Evolutionary conservation across 2,888 invertebrate genomes (phyloP).

Genomic region (Laothoe populi): DNA sequence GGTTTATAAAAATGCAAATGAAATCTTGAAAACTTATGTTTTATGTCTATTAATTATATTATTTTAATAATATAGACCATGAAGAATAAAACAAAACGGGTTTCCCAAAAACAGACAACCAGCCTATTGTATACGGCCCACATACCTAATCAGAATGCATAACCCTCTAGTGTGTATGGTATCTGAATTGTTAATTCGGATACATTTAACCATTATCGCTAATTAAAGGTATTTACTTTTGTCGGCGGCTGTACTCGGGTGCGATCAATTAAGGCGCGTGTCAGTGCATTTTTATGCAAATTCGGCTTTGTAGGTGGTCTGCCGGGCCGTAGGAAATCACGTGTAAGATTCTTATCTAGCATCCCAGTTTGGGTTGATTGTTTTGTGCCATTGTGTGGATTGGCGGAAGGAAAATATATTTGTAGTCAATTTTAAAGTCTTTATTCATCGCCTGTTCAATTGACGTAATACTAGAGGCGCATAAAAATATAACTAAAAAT

Average conservation of each 20-base stretch:
- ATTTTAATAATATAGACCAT: no score
- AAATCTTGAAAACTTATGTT: no score
- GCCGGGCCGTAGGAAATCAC: conserved; percentile 51
- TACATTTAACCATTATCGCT: conserved; percentile 22
- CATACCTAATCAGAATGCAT: neutral
- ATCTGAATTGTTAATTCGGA: conserved; percentile 16
- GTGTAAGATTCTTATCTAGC: conserved; percentile 31
- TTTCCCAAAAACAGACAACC: no score
- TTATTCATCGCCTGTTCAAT: no score
- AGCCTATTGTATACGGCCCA: no score
- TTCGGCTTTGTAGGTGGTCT: conserved; percentile 65
- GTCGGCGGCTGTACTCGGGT: conserved; percentile 34
- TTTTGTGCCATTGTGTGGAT: neutral
- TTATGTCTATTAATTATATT: no score
- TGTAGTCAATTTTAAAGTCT: neutral
- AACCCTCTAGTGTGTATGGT: neutral
- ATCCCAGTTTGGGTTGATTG: conserved; percentile 8
- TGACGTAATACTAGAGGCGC: no score
- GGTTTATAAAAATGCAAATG: no score
- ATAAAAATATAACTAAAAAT: no score
- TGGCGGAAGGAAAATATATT: neutral
- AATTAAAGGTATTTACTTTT: conserved; percentile 26
- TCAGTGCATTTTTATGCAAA: conserved; percentile 78
- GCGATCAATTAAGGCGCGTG: conserved; percentile 77
- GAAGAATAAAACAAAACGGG: no score